These are phyloP conservation scores for Philhelius pedissequus DNA, from an alignment of 2,888 invertebrate genomes.

Conservation along the genomic window DNA sequence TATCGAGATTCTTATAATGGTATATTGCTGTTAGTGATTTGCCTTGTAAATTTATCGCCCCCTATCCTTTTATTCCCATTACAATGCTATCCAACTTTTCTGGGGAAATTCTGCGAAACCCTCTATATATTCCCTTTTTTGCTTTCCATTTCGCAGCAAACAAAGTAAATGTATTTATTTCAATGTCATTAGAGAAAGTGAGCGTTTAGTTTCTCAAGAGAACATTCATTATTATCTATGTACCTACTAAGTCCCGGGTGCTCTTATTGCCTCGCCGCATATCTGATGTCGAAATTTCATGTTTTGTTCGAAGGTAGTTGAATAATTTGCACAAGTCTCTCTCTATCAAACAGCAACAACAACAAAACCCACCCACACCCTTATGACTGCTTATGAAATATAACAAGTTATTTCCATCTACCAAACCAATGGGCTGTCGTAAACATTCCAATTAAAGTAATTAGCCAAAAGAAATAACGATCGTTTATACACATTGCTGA, in stretches of 20 bases:
- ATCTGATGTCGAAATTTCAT: background rate
- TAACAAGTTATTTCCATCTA: slow-evolving; percentile 42
- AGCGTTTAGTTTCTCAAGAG: slow-evolving; percentile 7
- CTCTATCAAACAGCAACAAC: no score
- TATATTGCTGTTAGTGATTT: slow-evolving; percentile 18
- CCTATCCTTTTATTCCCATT: background rate
- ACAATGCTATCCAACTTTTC: slow-evolving; percentile 26
- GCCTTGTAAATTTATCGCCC: slow-evolving; percentile 20
- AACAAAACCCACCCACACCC: background rate
- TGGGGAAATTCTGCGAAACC: slow-evolving; percentile 2
- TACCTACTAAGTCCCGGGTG: background rate
- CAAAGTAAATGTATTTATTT: slow-evolving; percentile 8
- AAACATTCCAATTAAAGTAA: slow-evolving; percentile 62
- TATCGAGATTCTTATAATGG: background rate
- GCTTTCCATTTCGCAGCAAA: background rate
- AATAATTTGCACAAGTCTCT: slow-evolving; percentile 19
- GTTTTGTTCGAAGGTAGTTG: background rate
- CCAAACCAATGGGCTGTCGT: slow-evolving; percentile 25
- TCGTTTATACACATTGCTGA: slow-evolving; percentile 23
- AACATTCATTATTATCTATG: slow-evolving; percentile 19
- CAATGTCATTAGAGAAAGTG: slow-evolving; percentile 22
- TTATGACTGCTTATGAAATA: slow-evolving; percentile 45
- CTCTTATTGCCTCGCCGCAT: background rate
- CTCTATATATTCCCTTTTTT: no score
- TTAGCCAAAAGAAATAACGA: slow-evolving; percentile 54